Percentiles rank a stretch among this genome's conserved stretches.
Conservation (phyloP, 1,140 invertebrate genomes). For the Hylyphantes graminicola region DNA sequence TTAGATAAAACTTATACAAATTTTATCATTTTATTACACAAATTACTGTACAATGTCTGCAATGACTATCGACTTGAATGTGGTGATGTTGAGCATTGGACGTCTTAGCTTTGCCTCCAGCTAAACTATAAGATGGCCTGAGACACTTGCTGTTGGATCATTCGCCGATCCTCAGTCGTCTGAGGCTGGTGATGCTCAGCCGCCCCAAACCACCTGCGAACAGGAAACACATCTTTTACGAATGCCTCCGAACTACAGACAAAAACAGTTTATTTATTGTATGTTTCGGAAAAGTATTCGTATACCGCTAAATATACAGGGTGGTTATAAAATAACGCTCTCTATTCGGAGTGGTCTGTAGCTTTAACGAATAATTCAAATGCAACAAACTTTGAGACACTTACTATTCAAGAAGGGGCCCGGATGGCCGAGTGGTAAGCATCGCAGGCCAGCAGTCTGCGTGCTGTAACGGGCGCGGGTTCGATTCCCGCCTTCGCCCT, state of each 20-base stretch:
- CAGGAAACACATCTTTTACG: conserved; percentile 18
- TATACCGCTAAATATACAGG: too few relatives aligned
- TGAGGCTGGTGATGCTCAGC: conserved; percentile 21
- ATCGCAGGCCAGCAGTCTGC: too few relatives aligned
- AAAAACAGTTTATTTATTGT: neutral
- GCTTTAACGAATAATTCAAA: too few relatives aligned
- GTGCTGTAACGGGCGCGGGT: too few relatives aligned
- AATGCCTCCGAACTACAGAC: neutral
- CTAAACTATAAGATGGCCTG: conserved; percentile 33
- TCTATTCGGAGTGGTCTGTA: too few relatives aligned
- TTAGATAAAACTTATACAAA: conserved; percentile 48
- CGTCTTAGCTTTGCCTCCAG: conserved; percentile 28
- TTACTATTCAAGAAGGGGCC: too few relatives aligned
- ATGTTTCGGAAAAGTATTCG: too few relatives aligned
- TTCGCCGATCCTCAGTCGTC: neutral
- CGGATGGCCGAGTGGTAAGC: too few relatives aligned
- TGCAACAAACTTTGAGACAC: too few relatives aligned
- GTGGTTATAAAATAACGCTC: too few relatives aligned
- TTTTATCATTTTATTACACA: conserved; percentile 57
- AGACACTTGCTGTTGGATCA: conserved; percentile 31
- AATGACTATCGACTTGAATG: conserved; percentile 15
- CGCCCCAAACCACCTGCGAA: conserved; percentile 46
- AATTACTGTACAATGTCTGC: conserved; percentile 49
- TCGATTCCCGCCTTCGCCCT: too few relatives aligned
- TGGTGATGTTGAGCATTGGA: conserved; percentile 34